Evolutionary conservation across 1,140 invertebrate species (phyloP).

Genomic region (Bombyx mandarina): DNA sequence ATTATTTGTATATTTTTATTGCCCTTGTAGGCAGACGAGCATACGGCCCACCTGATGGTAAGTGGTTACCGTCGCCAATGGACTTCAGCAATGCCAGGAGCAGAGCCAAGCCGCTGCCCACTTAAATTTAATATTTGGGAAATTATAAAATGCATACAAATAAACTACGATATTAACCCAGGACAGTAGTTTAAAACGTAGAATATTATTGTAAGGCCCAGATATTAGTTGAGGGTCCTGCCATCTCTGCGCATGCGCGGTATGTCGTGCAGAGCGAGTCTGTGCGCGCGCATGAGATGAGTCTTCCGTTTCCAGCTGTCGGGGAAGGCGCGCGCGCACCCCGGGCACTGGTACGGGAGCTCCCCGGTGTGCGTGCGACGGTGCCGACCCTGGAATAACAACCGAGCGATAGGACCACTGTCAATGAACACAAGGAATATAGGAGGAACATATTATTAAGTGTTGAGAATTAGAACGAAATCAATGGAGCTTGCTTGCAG

Average conservation of each 20-base stretch:
- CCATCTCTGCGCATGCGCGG: slow-evolving; percentile 42
- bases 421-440: too few species aligned
- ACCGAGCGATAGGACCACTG: too few species aligned
- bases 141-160: neutral
- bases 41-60: too few species aligned
- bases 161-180: neutral
- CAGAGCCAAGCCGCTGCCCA: too few species aligned
- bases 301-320: slow-evolving; percentile 67
- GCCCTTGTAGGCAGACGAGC: too few species aligned
- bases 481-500: too few species aligned
- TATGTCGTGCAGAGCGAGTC: slow-evolving; percentile 42
- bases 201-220: neutral
- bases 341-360: slow-evolving; percentile 84
- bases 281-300: slow-evolving; percentile 60
- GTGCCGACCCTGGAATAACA: slow-evolving; percentile 51
- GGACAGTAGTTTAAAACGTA: neutral
- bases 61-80: too few species aligned
- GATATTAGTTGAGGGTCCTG: neutral
- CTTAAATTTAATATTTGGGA: too few species aligned
- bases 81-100: too few species aligned
- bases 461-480: too few species aligned
- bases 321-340: slow-evolving; percentile 78
- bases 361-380: slow-evolving; percentile 86
- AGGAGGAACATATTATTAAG: too few species aligned
- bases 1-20: too few species aligned